Conservation (phyloP, 2,888 invertebrate genomes). For the Xestobium rufovillosum region DNA sequence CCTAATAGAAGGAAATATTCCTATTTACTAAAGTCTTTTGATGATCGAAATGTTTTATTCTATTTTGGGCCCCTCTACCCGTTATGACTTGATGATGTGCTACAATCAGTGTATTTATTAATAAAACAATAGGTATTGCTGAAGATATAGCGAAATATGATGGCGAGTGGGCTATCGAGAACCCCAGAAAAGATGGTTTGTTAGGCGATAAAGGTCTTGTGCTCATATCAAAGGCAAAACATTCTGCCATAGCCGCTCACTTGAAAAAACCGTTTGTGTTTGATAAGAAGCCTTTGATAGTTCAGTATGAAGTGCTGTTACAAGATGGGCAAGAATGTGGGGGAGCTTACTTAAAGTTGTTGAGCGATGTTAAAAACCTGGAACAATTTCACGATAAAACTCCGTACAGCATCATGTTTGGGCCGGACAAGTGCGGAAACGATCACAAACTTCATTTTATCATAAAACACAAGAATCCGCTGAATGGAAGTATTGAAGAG, state of each 20-base stretch:
- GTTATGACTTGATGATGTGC: no score
- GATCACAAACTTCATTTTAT: constrained; percentile 91
- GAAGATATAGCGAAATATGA: constrained; percentile 93
- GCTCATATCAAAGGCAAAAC: constrained; percentile 90
- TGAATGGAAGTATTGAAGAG: constrained; percentile 81
- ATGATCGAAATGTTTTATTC: no score
- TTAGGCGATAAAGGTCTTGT: constrained; percentile 78
- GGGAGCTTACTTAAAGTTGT: constrained; percentile 92
- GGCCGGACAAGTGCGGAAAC: constrained; percentile 97
- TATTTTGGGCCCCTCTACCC: no score
- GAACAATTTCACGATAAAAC: constrained; percentile 90
- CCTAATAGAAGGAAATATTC: no score
- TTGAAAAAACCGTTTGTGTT: constrained; percentile 78
- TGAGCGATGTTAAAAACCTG: constrained; percentile 69
- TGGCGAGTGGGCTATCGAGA: constrained; percentile 72
- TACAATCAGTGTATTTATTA: no score
- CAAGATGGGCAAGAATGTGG: constrained; percentile 98
- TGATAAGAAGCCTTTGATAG: constrained; percentile 70
- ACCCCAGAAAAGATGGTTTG: constrained; percentile 68
- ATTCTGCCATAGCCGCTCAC: constrained; percentile 83
- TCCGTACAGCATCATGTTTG: constrained; percentile 98
- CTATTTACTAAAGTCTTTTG: no score
- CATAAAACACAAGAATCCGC: constrained; percentile 90
- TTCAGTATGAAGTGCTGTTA: constrained; percentile 85
- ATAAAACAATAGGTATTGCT: no score